A percentile compares a stretch with the other conserved stretches of the same genome.
These are phyloP conservation scores for Meda fulgida DNA, from an alignment of 2,797 vertebrate species.

Conservation along the genomic window DNA sequence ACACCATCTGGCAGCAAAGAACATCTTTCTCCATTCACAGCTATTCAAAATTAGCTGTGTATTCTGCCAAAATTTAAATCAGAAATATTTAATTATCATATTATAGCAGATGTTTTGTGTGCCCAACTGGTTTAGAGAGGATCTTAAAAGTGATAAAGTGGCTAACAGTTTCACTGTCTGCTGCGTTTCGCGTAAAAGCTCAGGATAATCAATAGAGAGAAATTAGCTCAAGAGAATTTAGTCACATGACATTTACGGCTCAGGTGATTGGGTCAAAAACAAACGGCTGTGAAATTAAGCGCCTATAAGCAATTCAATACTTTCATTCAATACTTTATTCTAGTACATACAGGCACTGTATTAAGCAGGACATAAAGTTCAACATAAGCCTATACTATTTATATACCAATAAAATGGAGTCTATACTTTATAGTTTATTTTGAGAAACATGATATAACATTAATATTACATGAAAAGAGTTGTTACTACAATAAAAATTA, in stretches of 20 bases:
- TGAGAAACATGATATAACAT: background rate
- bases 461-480: background rate
- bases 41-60: conserved; percentile 14
- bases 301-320: background rate
- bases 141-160: conserved; percentile 5
- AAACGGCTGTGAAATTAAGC: background rate
- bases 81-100: conserved; percentile 26
- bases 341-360: background rate
- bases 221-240: background rate
- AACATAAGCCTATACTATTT: background rate
- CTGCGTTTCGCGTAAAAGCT: background rate
- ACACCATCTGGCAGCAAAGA: conserved; percentile 28
- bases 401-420: background rate
- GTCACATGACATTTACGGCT: background rate
- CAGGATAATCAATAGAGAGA: background rate
- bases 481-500: background rate
- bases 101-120: conserved; percentile 27
- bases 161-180: background rate
- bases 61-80: conserved; percentile 16
- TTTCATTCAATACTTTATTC: background rate
- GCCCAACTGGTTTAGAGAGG: conserved; percentile 17
- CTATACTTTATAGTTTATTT: background rate
- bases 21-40: background rate
- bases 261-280: conserved; percentile 1
- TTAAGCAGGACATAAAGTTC: background rate